Evolutionary conservation across 2,113 vertebrate species (phyloP), one percentile per base, ranked within the genome.

Genomic region (Lepus europaeus): DNA sequence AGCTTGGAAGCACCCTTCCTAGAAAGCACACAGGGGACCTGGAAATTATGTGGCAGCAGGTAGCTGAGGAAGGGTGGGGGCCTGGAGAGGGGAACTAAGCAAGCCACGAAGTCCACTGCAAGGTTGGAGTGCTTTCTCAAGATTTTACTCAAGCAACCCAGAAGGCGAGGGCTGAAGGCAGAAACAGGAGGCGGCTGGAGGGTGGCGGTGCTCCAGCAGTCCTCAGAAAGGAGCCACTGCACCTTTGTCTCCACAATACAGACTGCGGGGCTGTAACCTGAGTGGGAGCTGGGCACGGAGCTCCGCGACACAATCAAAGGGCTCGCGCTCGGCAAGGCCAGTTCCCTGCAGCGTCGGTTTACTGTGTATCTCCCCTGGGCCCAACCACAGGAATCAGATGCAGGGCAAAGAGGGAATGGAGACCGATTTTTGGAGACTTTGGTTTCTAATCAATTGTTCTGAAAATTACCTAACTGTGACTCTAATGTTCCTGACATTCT

Each of bases 341-440:
- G 27, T 80, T 94, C 87, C 79, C 83, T 93, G 45, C 74, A 56
- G 87, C 9, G 0, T 95, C 95, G 59, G 25, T 19, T 86, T 91
- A 86, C 93, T 73, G 1, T 2, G 2, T 29, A 10, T 27, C 39
- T 81, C 87, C 49, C 79, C 23, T 9, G 94, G 91, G 76, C 13
- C 63, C 70, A 3, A 20, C 31, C 31, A 59, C 23, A 29, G n/a
- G 83, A 86, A 51, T 94, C 85, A 87, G 20, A 53, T 83, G 69
- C 39, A 90, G 33, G 74, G 6, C 10, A 85, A 88, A 83, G 70
- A 31, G 31, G 45, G 33, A 89, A 87, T 3, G 29, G 85, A 95
- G 64, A 79, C 63, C 86, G 61, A 82, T 63, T 91, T 96, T 69
- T 74, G 82, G 53, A 92, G 36, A 91, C 89, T 86, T 88, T 92